phyloP scores from a whole-genome alignment of 2,113 vertebrate species.

The Platichthys flesus region DNA sequence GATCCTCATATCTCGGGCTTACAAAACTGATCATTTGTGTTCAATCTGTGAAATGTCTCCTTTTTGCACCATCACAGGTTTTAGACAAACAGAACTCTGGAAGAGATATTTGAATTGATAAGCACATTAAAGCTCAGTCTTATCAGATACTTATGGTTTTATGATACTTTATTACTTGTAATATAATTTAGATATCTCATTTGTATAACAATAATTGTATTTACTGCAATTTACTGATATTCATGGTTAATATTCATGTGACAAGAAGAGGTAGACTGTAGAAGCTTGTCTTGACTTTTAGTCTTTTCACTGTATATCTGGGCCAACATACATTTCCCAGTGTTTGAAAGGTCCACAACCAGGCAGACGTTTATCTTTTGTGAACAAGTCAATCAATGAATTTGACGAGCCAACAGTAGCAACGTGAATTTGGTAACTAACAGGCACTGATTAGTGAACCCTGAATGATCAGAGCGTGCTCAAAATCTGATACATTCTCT shows the following conservation, averaged over 20 bases:
- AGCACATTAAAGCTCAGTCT: not conserved
- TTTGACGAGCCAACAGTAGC: not conserved
- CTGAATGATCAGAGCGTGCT: slow-evolving; percentile 57
- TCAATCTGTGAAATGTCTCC: not conserved
- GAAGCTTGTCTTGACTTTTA: no score
- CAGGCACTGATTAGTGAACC: slow-evolving; percentile 16
- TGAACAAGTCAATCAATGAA: not conserved
- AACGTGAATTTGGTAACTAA: slow-evolving; percentile 40
- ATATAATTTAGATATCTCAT: not conserved
- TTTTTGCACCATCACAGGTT: not conserved
- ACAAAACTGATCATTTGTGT: slow-evolving; percentile 34
- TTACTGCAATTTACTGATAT: no score
- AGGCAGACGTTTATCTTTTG: no score
- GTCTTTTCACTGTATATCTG: no score
- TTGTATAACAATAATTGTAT: no score
- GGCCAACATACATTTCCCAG: not conserved
- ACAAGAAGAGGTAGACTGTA: no score
- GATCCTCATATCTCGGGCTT: slow-evolving; percentile 21
- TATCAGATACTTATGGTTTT: slow-evolving; percentile 6
- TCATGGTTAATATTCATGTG: no score
- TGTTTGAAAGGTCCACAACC: not conserved
- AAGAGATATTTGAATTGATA: not conserved
- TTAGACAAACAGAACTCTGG: no score
- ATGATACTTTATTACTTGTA: not conserved
- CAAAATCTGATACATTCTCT: slow-evolving; percentile 43